A percentile compares a stretch with the other conserved stretches of the same genome.
Evolutionary conservation across 1,140 invertebrate genomes (phyloP).

Genomic region (Pogonus chalceus): DNA sequence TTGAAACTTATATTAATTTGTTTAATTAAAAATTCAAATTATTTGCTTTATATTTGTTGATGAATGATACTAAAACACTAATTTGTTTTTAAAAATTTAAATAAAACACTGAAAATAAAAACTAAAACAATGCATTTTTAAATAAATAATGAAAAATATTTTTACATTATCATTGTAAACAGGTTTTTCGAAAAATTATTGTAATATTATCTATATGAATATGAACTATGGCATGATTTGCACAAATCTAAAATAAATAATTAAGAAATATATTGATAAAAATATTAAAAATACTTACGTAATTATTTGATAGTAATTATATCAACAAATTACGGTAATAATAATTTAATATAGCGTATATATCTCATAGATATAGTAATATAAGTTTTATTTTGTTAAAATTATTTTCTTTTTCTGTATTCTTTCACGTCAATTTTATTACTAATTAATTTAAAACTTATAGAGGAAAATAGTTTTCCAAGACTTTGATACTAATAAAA

Average conservation of each 20-base stretch:
- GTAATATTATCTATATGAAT: background rate
- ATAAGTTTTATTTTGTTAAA: slow-evolving; percentile 39
- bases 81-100: background rate
- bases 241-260: background rate
- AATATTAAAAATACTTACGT: background rate
- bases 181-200: too few species aligned
- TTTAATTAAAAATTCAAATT: slow-evolving; percentile 39
- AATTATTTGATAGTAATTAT: background rate
- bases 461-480: background rate
- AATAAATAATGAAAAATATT: background rate
- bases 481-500: too few species aligned
- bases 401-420: slow-evolving; percentile 26
- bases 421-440: background rate
- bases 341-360: too few species aligned
- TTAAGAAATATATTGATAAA: background rate
- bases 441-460: background rate
- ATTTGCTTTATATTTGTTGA: background rate
- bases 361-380: too few species aligned
- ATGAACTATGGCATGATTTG: background rate
- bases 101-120: background rate
- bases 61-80: slow-evolving; percentile 21
- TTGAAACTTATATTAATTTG: slow-evolving; percentile 50
- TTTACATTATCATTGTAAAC: too few species aligned
- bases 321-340: too few species aligned
- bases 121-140: background rate